These are phyloP conservation scores for Diplosoma virens DNA, from an alignment of 23 tunicate species.

Conservation along the genomic window DNA sequence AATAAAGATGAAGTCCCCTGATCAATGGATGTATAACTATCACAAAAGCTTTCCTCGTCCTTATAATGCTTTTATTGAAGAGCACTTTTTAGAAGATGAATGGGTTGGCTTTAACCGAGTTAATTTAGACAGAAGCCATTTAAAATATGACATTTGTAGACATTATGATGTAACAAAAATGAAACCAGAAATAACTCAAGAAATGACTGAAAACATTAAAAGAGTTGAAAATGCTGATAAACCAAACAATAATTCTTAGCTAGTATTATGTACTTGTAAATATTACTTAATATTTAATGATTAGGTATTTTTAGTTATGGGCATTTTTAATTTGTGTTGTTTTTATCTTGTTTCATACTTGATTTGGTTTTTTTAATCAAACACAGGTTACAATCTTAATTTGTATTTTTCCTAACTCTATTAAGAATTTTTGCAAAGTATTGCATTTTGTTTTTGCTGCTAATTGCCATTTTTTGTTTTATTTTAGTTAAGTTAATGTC, in stretches of 20 bases:
- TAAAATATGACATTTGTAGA: slow-evolving; percentile 78
- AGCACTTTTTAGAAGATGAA: slow-evolving; percentile 72
- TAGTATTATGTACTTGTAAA: no score
- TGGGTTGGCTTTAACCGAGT: slow-evolving; percentile 26
- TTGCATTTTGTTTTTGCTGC: no score
- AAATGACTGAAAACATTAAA: slow-evolving; percentile 53
- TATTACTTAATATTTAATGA: no score
- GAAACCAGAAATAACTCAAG: slow-evolving; percentile 60
- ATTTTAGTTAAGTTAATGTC: no score
- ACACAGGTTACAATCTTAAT: no score
- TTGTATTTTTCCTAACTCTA: no score
- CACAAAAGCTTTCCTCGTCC: slow-evolving; percentile 78
- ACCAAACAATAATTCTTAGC: background rate
- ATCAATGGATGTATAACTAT: slow-evolving; percentile 51
- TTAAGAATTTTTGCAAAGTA: no score
- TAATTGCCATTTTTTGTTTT: no score
- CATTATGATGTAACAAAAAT: slow-evolving; percentile 72
- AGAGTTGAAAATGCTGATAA: slow-evolving; percentile 38
- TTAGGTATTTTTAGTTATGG: no score
- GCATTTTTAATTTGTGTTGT: no score
- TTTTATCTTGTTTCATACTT: no score
- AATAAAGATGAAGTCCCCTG: slow-evolving; percentile 28
- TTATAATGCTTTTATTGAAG: slow-evolving; percentile 71
- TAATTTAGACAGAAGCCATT: slow-evolving; percentile 7
- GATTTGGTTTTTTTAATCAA: no score